Evolutionary conservation across 2,888 invertebrate species (phyloP).

Genomic region (Boloria selene): DNA sequence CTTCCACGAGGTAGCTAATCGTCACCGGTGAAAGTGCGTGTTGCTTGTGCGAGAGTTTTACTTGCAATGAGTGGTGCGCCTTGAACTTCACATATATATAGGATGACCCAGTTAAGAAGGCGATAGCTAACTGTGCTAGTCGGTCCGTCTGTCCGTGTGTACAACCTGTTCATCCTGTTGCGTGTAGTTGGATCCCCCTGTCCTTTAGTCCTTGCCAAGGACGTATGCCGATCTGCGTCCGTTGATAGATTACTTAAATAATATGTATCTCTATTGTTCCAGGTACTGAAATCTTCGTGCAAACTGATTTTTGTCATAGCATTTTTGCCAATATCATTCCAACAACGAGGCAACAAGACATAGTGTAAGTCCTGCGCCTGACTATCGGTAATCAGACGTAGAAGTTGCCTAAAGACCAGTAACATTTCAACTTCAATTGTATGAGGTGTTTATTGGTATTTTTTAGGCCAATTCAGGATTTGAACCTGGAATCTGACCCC

Average conservation of each 20-base stretch:
- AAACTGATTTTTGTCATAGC: too few species aligned
- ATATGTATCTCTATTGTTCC: constrained; percentile 4
- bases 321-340: too few species aligned
- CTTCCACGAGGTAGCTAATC: constrained; percentile 62
- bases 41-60: constrained; percentile 71
- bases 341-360: too few species aligned
- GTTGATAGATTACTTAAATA: neutral
- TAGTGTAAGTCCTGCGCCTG: too few species aligned
- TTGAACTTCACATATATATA: constrained; percentile 94
- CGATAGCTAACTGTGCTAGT: constrained; percentile 75
- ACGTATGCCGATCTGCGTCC: constrained; percentile 39
- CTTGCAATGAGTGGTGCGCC: constrained; percentile 86
- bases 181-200: constrained; percentile 42
- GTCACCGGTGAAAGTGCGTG: constrained; percentile 79
- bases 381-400: too few species aligned
- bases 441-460: too few species aligned
- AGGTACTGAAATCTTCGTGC: neutral
- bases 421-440: too few species aligned
- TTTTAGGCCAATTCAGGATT: too few species aligned
- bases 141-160: constrained; percentile 60
- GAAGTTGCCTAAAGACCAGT: too few species aligned
- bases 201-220: constrained; percentile 57
- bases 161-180: constrained; percentile 73
- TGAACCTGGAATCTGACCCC: too few species aligned
- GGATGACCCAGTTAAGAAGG: constrained; percentile 89